Evolutionary conservation across 2,888 invertebrate genomes (phyloP).

Genomic region (Acleris literana): DNA sequence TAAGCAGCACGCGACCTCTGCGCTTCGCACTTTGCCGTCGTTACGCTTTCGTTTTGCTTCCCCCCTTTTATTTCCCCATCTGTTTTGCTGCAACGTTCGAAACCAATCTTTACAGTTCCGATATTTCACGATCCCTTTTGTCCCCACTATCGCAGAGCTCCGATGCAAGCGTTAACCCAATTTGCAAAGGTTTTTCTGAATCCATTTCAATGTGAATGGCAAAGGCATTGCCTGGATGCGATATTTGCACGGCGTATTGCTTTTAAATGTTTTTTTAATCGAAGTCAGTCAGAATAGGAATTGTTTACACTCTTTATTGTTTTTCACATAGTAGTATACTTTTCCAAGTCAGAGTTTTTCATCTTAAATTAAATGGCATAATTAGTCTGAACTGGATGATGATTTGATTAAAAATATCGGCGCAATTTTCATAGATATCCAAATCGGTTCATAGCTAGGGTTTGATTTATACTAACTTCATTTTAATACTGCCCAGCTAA

Average conservation of each 20-base stretch:
- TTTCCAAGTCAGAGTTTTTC: no score
- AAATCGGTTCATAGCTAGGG: no score
- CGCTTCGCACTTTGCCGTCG: neutral
- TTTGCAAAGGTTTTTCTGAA: constrained; percentile 12
- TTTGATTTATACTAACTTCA: no score
- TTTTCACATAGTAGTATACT: no score
- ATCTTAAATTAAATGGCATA: no score
- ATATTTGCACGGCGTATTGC: neutral
- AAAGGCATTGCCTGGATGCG: neutral
- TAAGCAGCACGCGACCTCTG: neutral
- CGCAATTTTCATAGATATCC: no score
- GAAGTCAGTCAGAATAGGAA: no score
- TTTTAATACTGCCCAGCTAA: no score
- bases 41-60: neutral
- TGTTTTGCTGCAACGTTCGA: constrained; percentile 10
- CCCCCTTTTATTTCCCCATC: constrained; percentile 3
- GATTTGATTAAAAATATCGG: no score
- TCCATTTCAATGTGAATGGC: constrained; percentile 14
- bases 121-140: constrained; percentile 24
- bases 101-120: constrained; percentile 13
- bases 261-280: neutral
- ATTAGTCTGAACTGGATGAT: no score
- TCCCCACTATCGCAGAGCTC: constrained; percentile 4
- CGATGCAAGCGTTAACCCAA: constrained; percentile 11
- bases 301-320: no score